Evolutionary conservation across 2,797 vertebrate genomes (phyloP), one percentile per base, ranked within the genome.

Genomic region (Spea hammondii): DNA sequence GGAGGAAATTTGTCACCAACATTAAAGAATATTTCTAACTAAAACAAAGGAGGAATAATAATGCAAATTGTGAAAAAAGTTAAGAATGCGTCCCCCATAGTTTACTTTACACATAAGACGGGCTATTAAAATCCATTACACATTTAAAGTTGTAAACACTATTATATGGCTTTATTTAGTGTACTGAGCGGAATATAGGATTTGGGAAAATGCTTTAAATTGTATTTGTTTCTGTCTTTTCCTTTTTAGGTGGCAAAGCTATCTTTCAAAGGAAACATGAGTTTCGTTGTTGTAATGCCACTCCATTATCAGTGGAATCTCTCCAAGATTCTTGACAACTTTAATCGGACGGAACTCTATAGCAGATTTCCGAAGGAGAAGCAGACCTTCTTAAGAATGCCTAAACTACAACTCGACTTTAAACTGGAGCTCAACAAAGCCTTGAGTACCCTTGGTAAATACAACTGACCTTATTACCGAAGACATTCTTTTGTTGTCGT

Each of bases 361-460:
- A 82, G 79, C 45, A 92, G 89, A n/a, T 90, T 92, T 49, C 91
- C 94, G 49, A 88, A 82, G 51, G 93, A 95, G 85, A 91, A 85
- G 67, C 91, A 90, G 5, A 95, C 96, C 78, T 89, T 84, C 9
- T 94, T 99, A 79, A 95, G 91, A 91, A 86, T 99, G 50, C 98
- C 98, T 4, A 98, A 95, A 91, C 91, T 99, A 70, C 93, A 93
- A 79, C 10, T 99, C 83, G 93, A 96, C 74, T 93, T 94, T 83
- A 83, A 88, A 57, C 88, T 95, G 83, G 95, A 97, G 68, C 91
- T 99, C 73, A 87, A 91, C 78, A 85, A 92, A 0, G 91, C 92
- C 72, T 91, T 99, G 73, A 92, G 88, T 65, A 93, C 87, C 82
- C 80, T 99, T 84, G 98, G 98, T 99, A 94, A 94, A 93, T 32